Evolutionary conservation across 2,888 invertebrate genomes (phyloP).

Genomic region (Dryococelus australis): DNA sequence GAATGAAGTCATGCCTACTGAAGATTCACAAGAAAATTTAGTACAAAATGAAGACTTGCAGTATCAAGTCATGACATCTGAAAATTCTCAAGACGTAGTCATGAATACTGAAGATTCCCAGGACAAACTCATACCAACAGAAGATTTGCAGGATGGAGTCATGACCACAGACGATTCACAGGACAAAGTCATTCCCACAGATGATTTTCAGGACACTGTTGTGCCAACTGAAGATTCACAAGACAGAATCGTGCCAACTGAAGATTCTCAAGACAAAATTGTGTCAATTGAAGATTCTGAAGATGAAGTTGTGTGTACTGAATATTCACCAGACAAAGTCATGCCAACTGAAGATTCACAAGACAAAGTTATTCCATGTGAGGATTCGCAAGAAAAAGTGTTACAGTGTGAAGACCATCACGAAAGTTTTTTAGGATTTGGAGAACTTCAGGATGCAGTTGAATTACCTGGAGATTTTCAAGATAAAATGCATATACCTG

Average conservation of each 20-base stretch:
- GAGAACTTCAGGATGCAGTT: not conserved
- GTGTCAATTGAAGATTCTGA: slow-evolving; percentile 54
- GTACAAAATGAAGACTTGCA: not conserved
- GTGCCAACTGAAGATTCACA: not conserved
- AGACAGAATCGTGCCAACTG: not conserved
- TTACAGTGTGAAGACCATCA: not conserved
- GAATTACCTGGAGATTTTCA: not conserved
- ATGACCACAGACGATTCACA: not conserved
- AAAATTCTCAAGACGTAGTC: not conserved
- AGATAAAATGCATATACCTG: not conserved
- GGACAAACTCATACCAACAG: slow-evolving; percentile 31
- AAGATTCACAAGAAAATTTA: not conserved
- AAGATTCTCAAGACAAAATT: not conserved
- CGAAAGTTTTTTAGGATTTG: not conserved
- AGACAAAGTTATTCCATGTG: not conserved
- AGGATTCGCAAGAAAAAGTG: not conserved
- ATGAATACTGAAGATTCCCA: slow-evolving; percentile 40
- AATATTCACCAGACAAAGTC: slow-evolving; percentile 37
- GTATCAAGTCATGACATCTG: not conserved
- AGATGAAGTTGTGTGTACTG: slow-evolving; percentile 45
- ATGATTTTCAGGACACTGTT: not conserved
- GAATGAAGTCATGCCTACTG: not conserved
- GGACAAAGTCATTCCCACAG: not conserved
- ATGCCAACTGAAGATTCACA: not conserved
- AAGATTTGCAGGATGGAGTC: not conserved